Percentiles rank a stretch among this genome's conserved stretches.
Conservation (phyloP, 1,140 invertebrate genomes). For the Spodoptera litura region DNA sequence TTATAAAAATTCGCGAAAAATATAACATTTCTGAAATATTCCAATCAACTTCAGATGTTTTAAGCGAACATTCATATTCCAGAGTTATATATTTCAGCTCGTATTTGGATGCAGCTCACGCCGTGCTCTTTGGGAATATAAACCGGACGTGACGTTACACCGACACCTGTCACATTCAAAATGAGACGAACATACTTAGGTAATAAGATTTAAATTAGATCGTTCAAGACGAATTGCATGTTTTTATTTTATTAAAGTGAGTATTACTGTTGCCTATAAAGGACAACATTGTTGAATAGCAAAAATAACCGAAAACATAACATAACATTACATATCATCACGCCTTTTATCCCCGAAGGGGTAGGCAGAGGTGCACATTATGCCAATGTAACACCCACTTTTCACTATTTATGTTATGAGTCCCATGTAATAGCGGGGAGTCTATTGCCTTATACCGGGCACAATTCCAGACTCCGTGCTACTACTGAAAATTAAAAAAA, state of each 20-base stretch:
- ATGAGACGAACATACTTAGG: conserved; percentile 6
- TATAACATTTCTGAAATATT: background rate
- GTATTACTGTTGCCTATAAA: background rate
- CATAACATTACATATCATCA: too few relatives aligned
- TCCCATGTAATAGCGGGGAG: too few relatives aligned
- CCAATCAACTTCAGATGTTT: conserved; percentile 16
- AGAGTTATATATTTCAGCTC: background rate
- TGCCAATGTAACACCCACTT: too few relatives aligned
- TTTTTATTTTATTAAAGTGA: background rate
- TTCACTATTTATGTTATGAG: too few relatives aligned
- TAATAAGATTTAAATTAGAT: too few relatives aligned
- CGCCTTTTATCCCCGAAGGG: too few relatives aligned
- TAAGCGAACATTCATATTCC: conserved; percentile 26
- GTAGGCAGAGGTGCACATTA: too few relatives aligned
- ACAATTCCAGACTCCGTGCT: too few relatives aligned
- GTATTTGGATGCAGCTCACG: conserved; percentile 23
- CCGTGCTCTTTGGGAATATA: conserved; percentile 20
- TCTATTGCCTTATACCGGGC: too few relatives aligned
- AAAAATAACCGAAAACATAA: too few relatives aligned
- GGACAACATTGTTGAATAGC: too few relatives aligned
- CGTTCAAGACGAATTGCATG: background rate
- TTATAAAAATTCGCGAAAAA: background rate
- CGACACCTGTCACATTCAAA: conserved; percentile 35
- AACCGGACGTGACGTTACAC: conserved; percentile 35
- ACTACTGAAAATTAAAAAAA: too few relatives aligned